Evolutionary conservation across 2,888 invertebrate species (phyloP).

Genomic region (Ischnus inquisitorius): DNA sequence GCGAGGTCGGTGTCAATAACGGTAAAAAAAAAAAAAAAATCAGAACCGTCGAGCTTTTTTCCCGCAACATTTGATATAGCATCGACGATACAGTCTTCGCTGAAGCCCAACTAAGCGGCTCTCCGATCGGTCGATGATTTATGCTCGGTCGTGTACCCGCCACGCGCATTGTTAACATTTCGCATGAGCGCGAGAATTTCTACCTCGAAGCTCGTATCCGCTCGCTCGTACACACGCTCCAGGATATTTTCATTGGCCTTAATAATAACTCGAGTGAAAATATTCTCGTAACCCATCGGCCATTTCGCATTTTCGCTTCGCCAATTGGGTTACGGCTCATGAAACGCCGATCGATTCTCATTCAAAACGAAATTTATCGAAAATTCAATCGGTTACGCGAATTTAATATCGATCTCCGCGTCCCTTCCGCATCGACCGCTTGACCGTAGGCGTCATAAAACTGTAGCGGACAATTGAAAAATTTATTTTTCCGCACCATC

Average conservation of each 20-base stretch:
- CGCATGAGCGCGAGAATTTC: not conserved
- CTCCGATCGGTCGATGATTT: constrained; percentile 59
- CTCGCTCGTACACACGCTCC: constrained; percentile 16
- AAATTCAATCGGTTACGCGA: constrained; percentile 22
- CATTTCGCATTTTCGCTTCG: not conserved
- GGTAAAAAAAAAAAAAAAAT: constrained; percentile 35
- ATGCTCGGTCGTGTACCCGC: constrained; percentile 45
- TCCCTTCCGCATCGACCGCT: constrained; percentile 10
- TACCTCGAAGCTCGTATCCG: constrained; percentile 17
- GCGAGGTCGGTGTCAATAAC: constrained; percentile 24
- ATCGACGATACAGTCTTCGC: constrained; percentile 58
- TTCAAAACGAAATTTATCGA: constrained; percentile 19
- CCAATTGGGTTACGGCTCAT: constrained; percentile 17
- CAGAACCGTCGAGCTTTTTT: constrained; percentile 20
- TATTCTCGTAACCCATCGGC: constrained; percentile 6
- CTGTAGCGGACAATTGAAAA: not conserved
- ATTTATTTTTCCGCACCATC: not conserved
- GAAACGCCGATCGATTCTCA: constrained; percentile 37
- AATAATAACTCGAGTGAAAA: constrained; percentile 44
- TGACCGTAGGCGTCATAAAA: not conserved
- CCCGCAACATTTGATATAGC: constrained; percentile 41
- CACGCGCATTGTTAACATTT: not conserved
- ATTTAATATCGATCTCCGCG: constrained; percentile 24
- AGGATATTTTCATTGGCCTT: constrained; percentile 49
- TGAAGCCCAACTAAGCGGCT: constrained; percentile 48